Conservation (phyloP, 2,113 vertebrate genomes). For the Limanda limanda region DNA sequence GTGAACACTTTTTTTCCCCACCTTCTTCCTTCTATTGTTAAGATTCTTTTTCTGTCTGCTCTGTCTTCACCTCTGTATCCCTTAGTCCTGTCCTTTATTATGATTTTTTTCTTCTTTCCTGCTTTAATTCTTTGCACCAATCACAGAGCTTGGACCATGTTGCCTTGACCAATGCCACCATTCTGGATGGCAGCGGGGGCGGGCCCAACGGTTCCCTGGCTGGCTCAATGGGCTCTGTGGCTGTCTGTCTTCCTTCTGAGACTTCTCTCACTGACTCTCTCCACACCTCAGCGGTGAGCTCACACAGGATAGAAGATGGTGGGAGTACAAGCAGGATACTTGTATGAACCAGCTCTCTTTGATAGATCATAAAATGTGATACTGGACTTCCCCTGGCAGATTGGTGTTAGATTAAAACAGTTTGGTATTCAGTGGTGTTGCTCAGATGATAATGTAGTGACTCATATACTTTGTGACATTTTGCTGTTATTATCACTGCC, state of each 20-base stretch:
- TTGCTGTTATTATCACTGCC: conserved; percentile 64
- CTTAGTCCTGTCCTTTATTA: conserved; percentile 60
- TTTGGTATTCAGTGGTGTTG: conserved; percentile 35
- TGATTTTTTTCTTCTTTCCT: conserved; percentile 58
- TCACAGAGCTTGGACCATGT: conserved; percentile 89
- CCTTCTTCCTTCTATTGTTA: conserved; percentile 43
- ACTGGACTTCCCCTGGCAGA: conserved; percentile 7
- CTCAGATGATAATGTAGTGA: conserved; percentile 52
- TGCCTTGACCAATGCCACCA: conserved; percentile 83
- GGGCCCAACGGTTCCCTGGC: conserved; percentile 90
- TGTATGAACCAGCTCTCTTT: neutral
- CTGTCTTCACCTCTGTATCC: conserved; percentile 51
- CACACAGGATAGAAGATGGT: conserved; percentile 33
- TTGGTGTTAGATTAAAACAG: conserved; percentile 31
- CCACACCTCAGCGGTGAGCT: conserved; percentile 93
- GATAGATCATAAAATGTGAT: conserved; percentile 22
- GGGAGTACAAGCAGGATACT: conserved; percentile 20
- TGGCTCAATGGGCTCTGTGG: conserved; percentile 87
- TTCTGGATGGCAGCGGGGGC: conserved; percentile 85
- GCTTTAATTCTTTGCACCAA: conserved; percentile 83
- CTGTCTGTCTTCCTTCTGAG: conserved; percentile 94
- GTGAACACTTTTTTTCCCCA: conserved; percentile 16
- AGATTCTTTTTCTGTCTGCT: conserved; percentile 58
- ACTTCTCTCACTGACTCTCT: conserved; percentile 93
- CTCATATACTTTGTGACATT: conserved; percentile 52